phyloP scores from a whole-genome alignment of 2,888 invertebrate genomes.

The Stenichneumon culpator region DNA sequence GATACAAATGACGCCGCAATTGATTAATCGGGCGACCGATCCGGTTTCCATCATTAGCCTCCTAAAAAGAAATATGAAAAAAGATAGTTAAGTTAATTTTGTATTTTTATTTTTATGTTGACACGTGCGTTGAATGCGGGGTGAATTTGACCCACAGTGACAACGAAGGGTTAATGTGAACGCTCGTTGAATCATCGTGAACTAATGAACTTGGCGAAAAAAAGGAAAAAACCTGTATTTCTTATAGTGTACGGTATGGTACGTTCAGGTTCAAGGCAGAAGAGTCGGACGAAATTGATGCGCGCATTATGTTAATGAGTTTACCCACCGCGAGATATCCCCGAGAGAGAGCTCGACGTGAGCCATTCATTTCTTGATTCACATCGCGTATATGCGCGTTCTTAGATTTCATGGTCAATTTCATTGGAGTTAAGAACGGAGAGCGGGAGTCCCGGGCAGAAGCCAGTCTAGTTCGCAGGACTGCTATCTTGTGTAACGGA shows the following conservation, averaged over 20 bases:
- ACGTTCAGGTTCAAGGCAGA: conserved; percentile 31
- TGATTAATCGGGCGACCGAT: conserved; percentile 50
- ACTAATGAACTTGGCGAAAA: conserved; percentile 3
- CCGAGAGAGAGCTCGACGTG: conserved; percentile 16
- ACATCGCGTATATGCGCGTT: conserved; percentile 37
- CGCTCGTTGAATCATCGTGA: conserved; percentile 23
- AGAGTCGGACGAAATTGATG: conserved; percentile 50
- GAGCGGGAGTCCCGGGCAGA: neutral
- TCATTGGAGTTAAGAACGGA: neutral
- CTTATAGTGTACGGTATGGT: neutral
- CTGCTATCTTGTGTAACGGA: conserved; percentile 18
- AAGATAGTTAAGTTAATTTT: neutral
- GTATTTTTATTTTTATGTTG: neutral
- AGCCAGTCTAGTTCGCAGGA: neutral
- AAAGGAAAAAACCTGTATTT: neutral
- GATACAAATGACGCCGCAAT: conserved; percentile 43
- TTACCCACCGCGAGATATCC: conserved; percentile 24
- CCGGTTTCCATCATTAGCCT: conserved; percentile 49
- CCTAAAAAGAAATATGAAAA: neutral
- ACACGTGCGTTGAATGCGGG: neutral
- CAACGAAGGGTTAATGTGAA: neutral
- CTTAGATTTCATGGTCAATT: conserved; percentile 51
- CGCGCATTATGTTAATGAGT: conserved; percentile 51
- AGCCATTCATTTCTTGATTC: conserved; percentile 42
- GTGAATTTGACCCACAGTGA: neutral